These are phyloP conservation scores for Anagrus nilaparvatae DNA, from an alignment of 1,140 invertebrate species.

Conservation along the genomic window DNA sequence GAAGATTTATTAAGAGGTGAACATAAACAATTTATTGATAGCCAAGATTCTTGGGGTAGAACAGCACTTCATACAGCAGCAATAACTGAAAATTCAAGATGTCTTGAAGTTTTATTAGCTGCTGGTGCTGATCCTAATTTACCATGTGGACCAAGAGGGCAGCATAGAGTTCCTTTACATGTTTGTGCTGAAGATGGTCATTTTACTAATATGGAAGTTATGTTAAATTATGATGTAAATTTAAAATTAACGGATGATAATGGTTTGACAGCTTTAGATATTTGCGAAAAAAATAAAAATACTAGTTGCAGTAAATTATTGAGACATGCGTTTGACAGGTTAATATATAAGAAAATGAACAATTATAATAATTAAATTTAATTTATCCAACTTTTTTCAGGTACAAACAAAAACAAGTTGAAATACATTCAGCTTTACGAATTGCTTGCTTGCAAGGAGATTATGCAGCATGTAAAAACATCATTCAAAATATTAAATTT, in stretches of 20 bases:
- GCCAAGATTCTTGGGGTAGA: slow-evolving; percentile 65
- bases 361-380: background rate
- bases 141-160: slow-evolving; percentile 54
- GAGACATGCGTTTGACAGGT: slow-evolving; percentile 55
- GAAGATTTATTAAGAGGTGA: slow-evolving; percentile 71
- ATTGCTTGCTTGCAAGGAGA: slow-evolving; percentile 64
- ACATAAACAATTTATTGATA: slow-evolving; percentile 59
- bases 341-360: slow-evolving; percentile 16
- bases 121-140: slow-evolving; percentile 66
- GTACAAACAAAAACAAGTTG: slow-evolving; percentile 57
- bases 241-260: slow-evolving; percentile 52
- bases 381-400: slow-evolving; percentile 5
- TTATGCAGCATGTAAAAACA: slow-evolving; percentile 47
- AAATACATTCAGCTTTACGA: slow-evolving; percentile 59
- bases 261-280: slow-evolving; percentile 59
- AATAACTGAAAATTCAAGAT: slow-evolving; percentile 74
- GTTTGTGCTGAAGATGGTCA: slow-evolving; percentile 73
- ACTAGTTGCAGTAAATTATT: slow-evolving; percentile 54
- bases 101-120: slow-evolving; percentile 60
- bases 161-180: slow-evolving; percentile 65
- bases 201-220: slow-evolving; percentile 53
- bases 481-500: slow-evolving; percentile 52
- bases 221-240: slow-evolving; percentile 60
- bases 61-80: slow-evolving; percentile 79
- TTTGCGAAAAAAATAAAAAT: slow-evolving; percentile 67